Conservation (phyloP, 2,888 invertebrate genomes). For the Stenodera caucasica region DNA sequence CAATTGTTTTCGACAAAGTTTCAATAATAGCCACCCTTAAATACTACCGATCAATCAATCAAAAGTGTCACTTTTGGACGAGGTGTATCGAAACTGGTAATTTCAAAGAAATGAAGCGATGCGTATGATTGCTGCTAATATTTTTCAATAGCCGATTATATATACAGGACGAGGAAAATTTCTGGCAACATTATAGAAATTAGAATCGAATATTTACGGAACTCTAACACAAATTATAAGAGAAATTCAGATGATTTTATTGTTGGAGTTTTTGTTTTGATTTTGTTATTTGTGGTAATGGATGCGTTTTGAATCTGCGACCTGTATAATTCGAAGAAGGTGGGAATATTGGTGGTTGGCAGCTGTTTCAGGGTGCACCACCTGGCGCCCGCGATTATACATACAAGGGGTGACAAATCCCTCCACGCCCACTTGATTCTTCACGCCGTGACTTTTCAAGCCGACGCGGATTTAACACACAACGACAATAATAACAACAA, state of each 20-base stretch:
- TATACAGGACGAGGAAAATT: not conserved
- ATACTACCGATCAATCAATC: slow-evolving; percentile 8
- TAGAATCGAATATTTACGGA: slow-evolving; percentile 3
- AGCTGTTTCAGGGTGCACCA: slow-evolving; percentile 34
- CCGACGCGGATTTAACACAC: slow-evolving; percentile 53
- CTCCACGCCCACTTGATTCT: slow-evolving; percentile 57
- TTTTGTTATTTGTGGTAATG: not conserved
- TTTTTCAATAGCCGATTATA: not conserved
- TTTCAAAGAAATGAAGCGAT: slow-evolving; percentile 22
- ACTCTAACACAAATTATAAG: no score
- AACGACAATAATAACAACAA: not conserved
- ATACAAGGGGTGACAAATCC: slow-evolving; percentile 53
- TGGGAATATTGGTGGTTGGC: slow-evolving; percentile 21
- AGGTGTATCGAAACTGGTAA: slow-evolving; percentile 20
- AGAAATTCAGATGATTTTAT: no score
- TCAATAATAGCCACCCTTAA: not conserved
- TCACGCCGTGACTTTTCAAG: slow-evolving; percentile 57
- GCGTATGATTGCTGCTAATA: slow-evolving; percentile 22
- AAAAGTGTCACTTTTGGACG: slow-evolving; percentile 15
- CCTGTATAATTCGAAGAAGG: slow-evolving; percentile 16
- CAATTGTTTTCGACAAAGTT: no score
- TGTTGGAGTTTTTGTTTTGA: not conserved
- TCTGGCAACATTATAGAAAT: not conserved
- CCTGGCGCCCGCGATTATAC: slow-evolving; percentile 35
- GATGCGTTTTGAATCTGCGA: no score